Percentiles rank a stretch among this genome's conserved stretches.
Conservation (phyloP, 2,888 invertebrate species). For the Catocala fraxini region DNA sequence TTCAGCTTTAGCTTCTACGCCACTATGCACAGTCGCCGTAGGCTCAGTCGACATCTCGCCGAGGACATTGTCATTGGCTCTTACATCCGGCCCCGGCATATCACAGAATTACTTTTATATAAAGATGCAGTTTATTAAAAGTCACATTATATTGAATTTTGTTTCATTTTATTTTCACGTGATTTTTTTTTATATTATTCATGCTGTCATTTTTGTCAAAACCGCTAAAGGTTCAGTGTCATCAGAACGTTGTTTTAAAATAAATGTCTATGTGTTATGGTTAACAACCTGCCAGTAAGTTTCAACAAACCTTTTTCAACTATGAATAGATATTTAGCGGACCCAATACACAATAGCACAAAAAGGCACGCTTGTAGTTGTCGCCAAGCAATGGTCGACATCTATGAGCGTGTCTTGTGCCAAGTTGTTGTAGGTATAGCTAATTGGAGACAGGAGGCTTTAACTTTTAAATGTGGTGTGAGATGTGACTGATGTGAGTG, state of each 20-base stretch:
- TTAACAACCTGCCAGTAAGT: conserved; percentile 42
- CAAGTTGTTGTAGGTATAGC: too few species aligned
- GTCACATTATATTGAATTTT: conserved; percentile 81
- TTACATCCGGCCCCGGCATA: conserved; percentile 86
- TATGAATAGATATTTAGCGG: too few species aligned
- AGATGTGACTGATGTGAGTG: too few species aligned
- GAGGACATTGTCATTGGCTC: conserved; percentile 83
- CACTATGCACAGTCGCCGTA: conserved; percentile 79
- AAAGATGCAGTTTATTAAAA: conserved; percentile 62
- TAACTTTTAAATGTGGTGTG: too few species aligned
- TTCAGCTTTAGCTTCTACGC: conserved; percentile 77
- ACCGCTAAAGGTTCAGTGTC: conserved; percentile 56
- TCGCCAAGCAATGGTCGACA: too few species aligned
- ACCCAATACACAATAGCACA: too few species aligned
- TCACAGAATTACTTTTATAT: conserved; percentile 75
- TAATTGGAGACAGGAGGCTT: too few species aligned
- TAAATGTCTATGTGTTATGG: conserved; percentile 24
- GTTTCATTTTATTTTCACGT: conserved; percentile 72
- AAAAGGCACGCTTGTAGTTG: too few species aligned
- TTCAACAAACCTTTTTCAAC: neutral
- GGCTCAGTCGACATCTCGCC: conserved; percentile 84
- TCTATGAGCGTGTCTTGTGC: too few species aligned
- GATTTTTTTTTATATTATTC: conserved; percentile 68
- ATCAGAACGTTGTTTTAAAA: conserved; percentile 63
- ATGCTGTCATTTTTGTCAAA: conserved; percentile 78